These are phyloP conservation scores for Adela reaumurella DNA, from an alignment of 2,888 invertebrate species.

Conservation along the genomic window DNA sequence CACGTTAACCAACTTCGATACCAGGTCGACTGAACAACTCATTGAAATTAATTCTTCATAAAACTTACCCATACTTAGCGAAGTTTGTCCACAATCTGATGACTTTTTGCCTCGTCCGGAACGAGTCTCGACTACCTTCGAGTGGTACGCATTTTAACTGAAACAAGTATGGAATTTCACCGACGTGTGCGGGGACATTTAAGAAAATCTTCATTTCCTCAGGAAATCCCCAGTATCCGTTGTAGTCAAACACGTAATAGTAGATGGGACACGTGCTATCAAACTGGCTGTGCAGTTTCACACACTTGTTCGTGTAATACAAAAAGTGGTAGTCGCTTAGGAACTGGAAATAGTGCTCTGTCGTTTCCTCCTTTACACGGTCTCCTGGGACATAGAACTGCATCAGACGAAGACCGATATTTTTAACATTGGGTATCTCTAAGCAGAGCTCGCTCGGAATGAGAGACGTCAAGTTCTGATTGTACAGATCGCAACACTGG, in stretches of 20 bases:
- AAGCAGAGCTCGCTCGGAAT: constrained; percentile 29
- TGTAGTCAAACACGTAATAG: constrained; percentile 36
- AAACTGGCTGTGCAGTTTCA: constrained; percentile 29
- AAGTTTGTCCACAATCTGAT: constrained; percentile 50
- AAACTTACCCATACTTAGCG: constrained; percentile 41
- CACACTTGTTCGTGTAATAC: constrained; percentile 37
- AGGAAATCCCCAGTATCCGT: constrained; percentile 35
- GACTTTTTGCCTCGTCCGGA: constrained; percentile 30
- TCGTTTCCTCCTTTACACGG: constrained; percentile 26
- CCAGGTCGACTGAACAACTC: no score
- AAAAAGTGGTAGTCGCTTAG: constrained; percentile 40
- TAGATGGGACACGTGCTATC: constrained; percentile 31
- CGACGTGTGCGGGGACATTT: constrained; percentile 34
- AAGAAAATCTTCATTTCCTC: constrained; percentile 21
- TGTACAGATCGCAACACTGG: constrained; percentile 24
- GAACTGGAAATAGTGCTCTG: constrained; percentile 34
- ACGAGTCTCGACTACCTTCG: constrained; percentile 30
- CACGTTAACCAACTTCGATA: no score
- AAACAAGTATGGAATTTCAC: constrained; percentile 40
- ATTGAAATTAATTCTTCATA: not conserved
- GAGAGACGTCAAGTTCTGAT: constrained; percentile 27
- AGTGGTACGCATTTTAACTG: constrained; percentile 20
- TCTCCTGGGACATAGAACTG: constrained; percentile 35
- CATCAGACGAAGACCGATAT: constrained; percentile 30
- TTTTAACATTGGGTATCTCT: constrained; percentile 21